Conservation (phyloP, 2,113 vertebrate genomes). For the Nibea coibor region DNA sequence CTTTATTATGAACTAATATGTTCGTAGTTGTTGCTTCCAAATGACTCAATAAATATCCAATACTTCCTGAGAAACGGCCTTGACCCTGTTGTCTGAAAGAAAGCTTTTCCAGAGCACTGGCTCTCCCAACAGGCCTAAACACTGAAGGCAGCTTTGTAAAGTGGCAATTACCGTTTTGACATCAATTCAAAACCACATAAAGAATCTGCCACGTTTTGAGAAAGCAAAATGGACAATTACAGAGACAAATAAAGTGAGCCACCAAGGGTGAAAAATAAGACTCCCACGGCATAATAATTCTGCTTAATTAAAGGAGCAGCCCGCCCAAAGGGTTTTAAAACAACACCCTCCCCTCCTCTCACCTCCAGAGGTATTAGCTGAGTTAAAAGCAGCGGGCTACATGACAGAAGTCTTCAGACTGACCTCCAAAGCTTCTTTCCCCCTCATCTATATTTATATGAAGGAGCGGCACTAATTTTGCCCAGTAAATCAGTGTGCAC, state of each 20-base stretch:
- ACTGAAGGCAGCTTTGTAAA: constrained; percentile 74
- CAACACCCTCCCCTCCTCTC: constrained; percentile 29
- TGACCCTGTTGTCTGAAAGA: constrained; percentile 76
- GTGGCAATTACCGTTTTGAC: constrained; percentile 81
- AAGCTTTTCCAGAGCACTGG: constrained; percentile 42
- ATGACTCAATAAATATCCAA: constrained; percentile 81
- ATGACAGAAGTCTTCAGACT: constrained; percentile 69
- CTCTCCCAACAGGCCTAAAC: constrained; percentile 58
- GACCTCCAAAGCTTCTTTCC: constrained; percentile 76
- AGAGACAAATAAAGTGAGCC: constrained; percentile 67
- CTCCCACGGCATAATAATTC: constrained; percentile 71
- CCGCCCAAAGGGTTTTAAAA: constrained; percentile 53
- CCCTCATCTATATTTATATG: constrained; percentile 85
- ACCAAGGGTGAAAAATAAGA: constrained; percentile 54
- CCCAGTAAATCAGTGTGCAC: constrained; percentile 80
- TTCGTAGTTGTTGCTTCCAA: constrained; percentile 72
- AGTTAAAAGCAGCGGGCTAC: constrained; percentile 69
- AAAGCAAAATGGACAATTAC: constrained; percentile 74
- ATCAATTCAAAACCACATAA: constrained; percentile 63
- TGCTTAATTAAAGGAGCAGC: constrained; percentile 74
- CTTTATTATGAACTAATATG: constrained; percentile 80
- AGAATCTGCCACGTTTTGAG: constrained; percentile 45
- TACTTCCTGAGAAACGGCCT: constrained; percentile 71
- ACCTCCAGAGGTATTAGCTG: constrained; percentile 60
- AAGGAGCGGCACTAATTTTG: constrained; percentile 83